These are phyloP conservation scores for Drosophila murphyi DNA, from an alignment of 1,140 invertebrate species.

Conservation along the genomic window DNA sequence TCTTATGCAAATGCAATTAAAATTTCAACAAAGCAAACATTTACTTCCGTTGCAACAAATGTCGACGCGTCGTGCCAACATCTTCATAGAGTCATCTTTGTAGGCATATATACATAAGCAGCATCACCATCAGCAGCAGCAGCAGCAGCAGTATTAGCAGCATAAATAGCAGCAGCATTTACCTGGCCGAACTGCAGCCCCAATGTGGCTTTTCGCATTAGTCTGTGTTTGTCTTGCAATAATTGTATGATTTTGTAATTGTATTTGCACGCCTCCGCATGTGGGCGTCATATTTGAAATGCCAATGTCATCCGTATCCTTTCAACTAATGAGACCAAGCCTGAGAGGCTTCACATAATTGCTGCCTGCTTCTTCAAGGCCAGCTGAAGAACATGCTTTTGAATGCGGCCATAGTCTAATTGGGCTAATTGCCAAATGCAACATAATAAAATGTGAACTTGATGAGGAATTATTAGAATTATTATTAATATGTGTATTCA, in stretches of 20 bases:
- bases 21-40: slow-evolving; percentile 84
- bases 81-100: slow-evolving; percentile 57
- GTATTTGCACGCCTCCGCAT: slow-evolving; percentile 57
- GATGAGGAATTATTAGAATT: background rate
- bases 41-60: slow-evolving; percentile 83
- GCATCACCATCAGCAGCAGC: slow-evolving; percentile 17
- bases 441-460: background rate
- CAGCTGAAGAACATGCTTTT: slow-evolving; percentile 33
- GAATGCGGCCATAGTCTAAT: slow-evolving; percentile 21
- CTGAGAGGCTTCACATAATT: slow-evolving; percentile 50
- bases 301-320: slow-evolving; percentile 50
- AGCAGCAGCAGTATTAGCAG: slow-evolving; percentile 19
- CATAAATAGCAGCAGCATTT: slow-evolving; percentile 35
- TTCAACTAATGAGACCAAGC: slow-evolving; percentile 63
- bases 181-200: slow-evolving; percentile 69
- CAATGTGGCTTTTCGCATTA: slow-evolving; percentile 77
- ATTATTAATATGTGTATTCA: no score
- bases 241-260: slow-evolving; percentile 81
- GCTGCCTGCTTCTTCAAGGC: slow-evolving; percentile 25
- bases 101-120: background rate
- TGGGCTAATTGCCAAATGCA: slow-evolving; percentile 36
- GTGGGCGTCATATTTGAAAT: slow-evolving; percentile 19
- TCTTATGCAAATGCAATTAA: slow-evolving; percentile 84
- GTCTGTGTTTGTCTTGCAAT: slow-evolving; percentile 73
- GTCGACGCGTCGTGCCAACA: slow-evolving; percentile 50